Evolutionary conservation across 2,797 vertebrate genomes (phyloP).

Genomic region (Takifugu ocellatus): DNA sequence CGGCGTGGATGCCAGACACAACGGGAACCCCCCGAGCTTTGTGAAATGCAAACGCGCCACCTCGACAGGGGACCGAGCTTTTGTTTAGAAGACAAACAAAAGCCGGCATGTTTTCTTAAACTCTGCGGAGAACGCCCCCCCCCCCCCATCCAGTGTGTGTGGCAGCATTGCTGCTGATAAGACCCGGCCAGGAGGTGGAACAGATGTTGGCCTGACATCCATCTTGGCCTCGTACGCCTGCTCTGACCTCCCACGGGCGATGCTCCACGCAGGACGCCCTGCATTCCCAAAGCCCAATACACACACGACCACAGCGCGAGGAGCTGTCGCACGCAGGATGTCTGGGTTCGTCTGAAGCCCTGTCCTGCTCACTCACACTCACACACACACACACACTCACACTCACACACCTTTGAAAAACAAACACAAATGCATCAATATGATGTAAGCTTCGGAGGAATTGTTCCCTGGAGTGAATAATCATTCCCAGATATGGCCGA

Average conservation of each 20-base stretch:
- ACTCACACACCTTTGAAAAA: slow-evolving; percentile 35
- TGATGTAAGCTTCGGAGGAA: slow-evolving; percentile 41
- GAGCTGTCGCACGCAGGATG: slow-evolving; percentile 25
- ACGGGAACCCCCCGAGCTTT: slow-evolving; percentile 51
- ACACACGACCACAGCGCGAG: slow-evolving; percentile 34
- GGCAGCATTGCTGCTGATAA: slow-evolving; percentile 61
- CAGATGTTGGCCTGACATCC: slow-evolving; percentile 79
- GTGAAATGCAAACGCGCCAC: slow-evolving; percentile 70
- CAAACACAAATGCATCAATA: slow-evolving; percentile 32
- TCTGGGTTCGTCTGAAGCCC: slow-evolving; percentile 32
- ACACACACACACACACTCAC: neutral
- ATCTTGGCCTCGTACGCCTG: slow-evolving; percentile 71
- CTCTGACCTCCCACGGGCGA: slow-evolving; percentile 53
- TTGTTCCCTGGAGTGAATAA: slow-evolving; percentile 31
- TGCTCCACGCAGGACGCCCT: slow-evolving; percentile 40
- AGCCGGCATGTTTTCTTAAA: slow-evolving; percentile 71
- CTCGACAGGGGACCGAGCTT: slow-evolving; percentile 61
- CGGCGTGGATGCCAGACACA: slow-evolving; percentile 23
- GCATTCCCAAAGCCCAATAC: slow-evolving; percentile 33
- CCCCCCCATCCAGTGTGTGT: slow-evolving; percentile 51
- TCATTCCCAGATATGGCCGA: slow-evolving; percentile 30
- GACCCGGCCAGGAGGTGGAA: slow-evolving; percentile 66
- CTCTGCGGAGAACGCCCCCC: slow-evolving; percentile 57
- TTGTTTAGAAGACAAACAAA: slow-evolving; percentile 77
- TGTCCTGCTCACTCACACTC: neutral